phyloP scores from a whole-genome alignment of 2,888 invertebrate genomes.

The Pasiphila rectangulata region DNA sequence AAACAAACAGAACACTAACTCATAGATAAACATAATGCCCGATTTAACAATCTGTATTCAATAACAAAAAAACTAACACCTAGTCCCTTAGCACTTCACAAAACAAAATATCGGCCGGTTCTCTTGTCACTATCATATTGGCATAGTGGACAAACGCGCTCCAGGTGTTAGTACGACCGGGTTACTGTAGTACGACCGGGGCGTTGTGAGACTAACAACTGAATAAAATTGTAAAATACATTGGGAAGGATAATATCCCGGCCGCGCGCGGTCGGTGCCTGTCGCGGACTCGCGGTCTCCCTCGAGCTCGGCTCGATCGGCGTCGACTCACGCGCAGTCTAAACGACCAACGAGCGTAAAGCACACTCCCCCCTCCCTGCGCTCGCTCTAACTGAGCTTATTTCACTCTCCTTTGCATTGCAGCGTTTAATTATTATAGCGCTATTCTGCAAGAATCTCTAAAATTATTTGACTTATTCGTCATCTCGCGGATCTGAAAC shows the following conservation, averaged over 20 bases:
- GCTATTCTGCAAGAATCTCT: no score
- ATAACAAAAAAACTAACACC: constrained; percentile 32
- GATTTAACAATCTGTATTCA: constrained; percentile 22
- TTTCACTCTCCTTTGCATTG: no score
- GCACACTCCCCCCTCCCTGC: no score
- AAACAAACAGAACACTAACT: constrained; percentile 60
- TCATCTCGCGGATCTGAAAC: no score
- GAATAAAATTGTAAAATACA: constrained; percentile 75
- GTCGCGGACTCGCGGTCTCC: constrained; percentile 41
- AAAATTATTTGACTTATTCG: no score
- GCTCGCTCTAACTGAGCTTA: no score
- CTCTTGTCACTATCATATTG: constrained; percentile 63
- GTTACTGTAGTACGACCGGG: constrained; percentile 46
- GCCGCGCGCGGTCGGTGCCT: constrained; percentile 39
- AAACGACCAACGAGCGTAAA: no score
- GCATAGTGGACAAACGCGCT: constrained; percentile 52
- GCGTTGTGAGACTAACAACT: constrained; percentile 68
- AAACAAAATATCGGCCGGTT: constrained; percentile 52
- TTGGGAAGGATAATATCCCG: constrained; percentile 65
- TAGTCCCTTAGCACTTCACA: constrained; percentile 49
- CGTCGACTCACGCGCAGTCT: no score
- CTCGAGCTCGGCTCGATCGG: constrained; percentile 39
- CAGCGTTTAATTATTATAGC: no score
- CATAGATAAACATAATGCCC: constrained; percentile 65
- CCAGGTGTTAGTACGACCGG: constrained; percentile 42